Conservation (phyloP, 2,888 invertebrate species). For the Stratiomys singularior region DNA sequence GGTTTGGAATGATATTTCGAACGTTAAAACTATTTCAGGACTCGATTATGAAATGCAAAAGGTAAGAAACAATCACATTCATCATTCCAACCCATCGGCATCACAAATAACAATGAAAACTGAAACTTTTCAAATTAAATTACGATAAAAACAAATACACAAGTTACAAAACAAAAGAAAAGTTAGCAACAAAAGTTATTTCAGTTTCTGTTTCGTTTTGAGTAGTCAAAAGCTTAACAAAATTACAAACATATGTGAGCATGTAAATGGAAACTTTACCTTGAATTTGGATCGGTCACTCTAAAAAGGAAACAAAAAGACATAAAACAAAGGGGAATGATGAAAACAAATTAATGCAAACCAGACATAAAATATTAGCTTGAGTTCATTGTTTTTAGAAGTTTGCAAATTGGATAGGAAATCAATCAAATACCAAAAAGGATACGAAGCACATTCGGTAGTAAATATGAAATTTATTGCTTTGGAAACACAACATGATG, state of each 20-base stretch:
- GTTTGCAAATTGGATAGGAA: slow-evolving; percentile 9
- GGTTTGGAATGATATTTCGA: not conserved
- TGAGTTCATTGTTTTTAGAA: not conserved
- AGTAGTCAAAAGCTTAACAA: not conserved
- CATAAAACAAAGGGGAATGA: slow-evolving; percentile 39
- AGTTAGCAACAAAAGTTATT: not conserved
- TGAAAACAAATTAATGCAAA: slow-evolving; percentile 36
- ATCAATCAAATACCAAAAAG: slow-evolving; percentile 28
- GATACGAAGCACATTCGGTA: not conserved
- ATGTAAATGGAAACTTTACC: slow-evolving; percentile 23
- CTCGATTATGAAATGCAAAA: not conserved
- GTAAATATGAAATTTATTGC: too few relatives aligned
- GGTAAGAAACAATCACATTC: not conserved
- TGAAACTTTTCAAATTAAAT: not conserved
- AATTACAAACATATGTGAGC: not conserved
- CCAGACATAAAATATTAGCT: slow-evolving; percentile 26
- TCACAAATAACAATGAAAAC: not conserved
- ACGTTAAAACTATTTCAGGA: not conserved
- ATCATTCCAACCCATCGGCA: not conserved
- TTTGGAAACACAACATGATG: not conserved
- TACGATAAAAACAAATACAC: not conserved
- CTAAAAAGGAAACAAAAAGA: slow-evolving; percentile 50
- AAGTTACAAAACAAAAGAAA: not conserved
- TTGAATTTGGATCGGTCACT: slow-evolving; percentile 48
- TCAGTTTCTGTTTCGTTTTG: not conserved